Evolutionary conservation across 2,888 invertebrate species (phyloP).

Genomic region (Abrostola triplasia): DNA sequence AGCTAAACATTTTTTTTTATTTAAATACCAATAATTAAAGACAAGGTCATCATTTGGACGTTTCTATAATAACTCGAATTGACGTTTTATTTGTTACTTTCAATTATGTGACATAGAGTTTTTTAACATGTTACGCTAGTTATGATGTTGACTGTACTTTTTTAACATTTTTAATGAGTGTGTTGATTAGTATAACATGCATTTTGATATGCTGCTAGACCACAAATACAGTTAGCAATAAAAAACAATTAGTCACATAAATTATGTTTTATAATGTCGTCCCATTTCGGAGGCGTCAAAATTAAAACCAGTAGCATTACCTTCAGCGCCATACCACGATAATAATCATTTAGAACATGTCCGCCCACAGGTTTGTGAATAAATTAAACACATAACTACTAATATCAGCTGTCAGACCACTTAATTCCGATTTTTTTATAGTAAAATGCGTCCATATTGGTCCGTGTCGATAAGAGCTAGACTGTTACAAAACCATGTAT

Average conservation of each 20-base stretch:
- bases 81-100: no score
- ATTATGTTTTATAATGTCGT: not conserved
- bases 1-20: no score
- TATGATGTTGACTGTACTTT: no score
- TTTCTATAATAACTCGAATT: no score
- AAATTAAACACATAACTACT: constrained; percentile 40
- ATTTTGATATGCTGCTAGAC: no score
- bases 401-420: constrained; percentile 39
- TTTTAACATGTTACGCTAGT: no score
- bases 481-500: constrained; percentile 31
- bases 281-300: constrained; percentile 26
- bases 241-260: not conserved
- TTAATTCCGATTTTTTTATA: constrained; percentile 36
- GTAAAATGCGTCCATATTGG: constrained; percentile 29
- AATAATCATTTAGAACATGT: constrained; percentile 43
- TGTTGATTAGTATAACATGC: no score
- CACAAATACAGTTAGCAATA: not conserved
- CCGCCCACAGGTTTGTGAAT: constrained; percentile 41
- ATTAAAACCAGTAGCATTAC: constrained; percentile 44
- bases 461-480: constrained; percentile 15
- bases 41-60: no score
- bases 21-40: no score
- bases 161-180: no score
- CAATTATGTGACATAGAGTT: no score
- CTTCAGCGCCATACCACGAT: constrained; percentile 13